phyloP scores from a whole-genome alignment of 1,140 invertebrate species.

The Gyrodactylus salaris region DNA sequence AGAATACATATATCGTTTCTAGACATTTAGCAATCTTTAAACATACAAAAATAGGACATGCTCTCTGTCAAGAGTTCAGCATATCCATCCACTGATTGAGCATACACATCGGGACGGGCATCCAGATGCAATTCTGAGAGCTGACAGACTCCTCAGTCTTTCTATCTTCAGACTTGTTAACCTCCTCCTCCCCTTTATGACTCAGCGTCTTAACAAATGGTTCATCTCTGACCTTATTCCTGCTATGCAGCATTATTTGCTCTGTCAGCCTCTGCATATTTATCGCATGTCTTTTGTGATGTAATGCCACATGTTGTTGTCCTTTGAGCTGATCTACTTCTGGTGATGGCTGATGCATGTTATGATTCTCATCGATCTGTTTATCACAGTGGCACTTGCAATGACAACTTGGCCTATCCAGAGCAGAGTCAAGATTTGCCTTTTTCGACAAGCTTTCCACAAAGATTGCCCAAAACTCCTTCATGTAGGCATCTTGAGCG shows the following conservation, averaged over 20 bases:
- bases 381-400: not conserved
- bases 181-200: not conserved
- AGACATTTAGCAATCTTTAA: not conserved
- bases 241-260: not conserved
- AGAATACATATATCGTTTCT: not conserved
- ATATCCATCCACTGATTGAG: not conserved
- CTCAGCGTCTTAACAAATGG: not conserved
- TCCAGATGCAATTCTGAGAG: not conserved
- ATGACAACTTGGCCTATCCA: not conserved
- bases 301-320: not conserved
- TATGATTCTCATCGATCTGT: not conserved
- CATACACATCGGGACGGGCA: not conserved
- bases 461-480: not conserved
- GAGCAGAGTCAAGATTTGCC: not conserved
- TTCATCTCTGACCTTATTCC: too few species aligned
- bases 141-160: too few species aligned
- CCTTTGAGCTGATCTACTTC: not conserved
- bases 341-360: not conserved
- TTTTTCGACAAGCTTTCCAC: too few species aligned
- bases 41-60: too few species aligned
- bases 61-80: too few species aligned
- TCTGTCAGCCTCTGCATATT: constrained; percentile 4
- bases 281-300: constrained; percentile 1
- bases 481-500: too few species aligned
- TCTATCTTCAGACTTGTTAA: not conserved